These are phyloP conservation scores for Zaprionus davidi DNA, from an alignment of 1,140 invertebrate genomes.

Conservation along the genomic window DNA sequence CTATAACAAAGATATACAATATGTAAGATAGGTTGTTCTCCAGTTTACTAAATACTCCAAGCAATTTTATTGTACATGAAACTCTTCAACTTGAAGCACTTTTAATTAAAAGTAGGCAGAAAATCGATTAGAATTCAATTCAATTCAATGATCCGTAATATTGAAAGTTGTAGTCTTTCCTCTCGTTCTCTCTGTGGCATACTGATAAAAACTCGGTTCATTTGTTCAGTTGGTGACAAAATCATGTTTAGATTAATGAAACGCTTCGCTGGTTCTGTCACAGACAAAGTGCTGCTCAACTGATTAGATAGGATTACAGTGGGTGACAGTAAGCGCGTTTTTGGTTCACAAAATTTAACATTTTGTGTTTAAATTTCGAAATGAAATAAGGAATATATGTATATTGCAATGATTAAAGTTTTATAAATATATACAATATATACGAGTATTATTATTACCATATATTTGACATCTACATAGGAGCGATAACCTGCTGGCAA, in stretches of 20 bases:
- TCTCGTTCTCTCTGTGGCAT: neutral
- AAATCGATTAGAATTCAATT: neutral
- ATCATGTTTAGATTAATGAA: constrained; percentile 3
- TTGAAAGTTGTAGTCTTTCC: neutral
- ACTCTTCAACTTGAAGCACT: neutral
- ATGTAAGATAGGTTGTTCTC: too few relatives aligned
- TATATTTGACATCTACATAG: neutral
- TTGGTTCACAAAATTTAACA: neutral
- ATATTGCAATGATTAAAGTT: neutral
- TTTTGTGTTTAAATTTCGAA: neutral
- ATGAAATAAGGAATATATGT: neutral
- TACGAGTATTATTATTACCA: neutral
- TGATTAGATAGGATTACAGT: constrained; percentile 11
- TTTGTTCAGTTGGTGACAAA: neutral
- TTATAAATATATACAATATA: neutral
- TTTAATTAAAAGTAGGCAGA: neutral
- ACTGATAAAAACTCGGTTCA: neutral
- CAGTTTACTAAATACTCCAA: neutral
- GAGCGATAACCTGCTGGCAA: neutral
- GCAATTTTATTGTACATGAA: too few relatives aligned
- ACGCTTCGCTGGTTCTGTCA: neutral
- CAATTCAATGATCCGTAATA: neutral
- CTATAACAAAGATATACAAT: too few relatives aligned
- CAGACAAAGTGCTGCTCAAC: neutral
- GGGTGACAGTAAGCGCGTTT: neutral